Conservation (phyloP, 1,140 invertebrate genomes). For the Drosophila ambigua region DNA sequence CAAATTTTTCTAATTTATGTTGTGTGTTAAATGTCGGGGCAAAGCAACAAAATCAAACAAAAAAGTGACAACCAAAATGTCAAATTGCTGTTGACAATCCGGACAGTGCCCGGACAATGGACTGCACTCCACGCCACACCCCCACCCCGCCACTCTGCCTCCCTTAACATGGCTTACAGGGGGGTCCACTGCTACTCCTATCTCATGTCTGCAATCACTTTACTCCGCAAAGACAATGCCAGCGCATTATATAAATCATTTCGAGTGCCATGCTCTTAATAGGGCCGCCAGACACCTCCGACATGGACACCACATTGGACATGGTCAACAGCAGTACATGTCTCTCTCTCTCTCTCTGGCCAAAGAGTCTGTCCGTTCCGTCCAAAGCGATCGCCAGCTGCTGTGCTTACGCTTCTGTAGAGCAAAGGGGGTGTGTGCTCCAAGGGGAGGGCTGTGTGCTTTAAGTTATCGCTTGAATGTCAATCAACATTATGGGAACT, state of each 20-base stretch:
- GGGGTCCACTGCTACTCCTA: conserved; percentile 31
- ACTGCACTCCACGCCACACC: background rate
- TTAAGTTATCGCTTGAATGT: conserved; percentile 46
- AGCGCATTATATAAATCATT: conserved; percentile 79
- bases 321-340: conserved; percentile 61
- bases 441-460: background rate
- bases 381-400: conserved; percentile 43
- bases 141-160: background rate
- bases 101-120: conserved; percentile 33
- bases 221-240: conserved; percentile 51
- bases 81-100: conserved; percentile 69
- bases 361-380: conserved; percentile 1
- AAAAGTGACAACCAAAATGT: conserved; percentile 76
- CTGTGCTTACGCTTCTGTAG: conserved; percentile 53
- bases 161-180: conserved; percentile 35
- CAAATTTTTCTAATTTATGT: conserved; percentile 73
- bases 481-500: conserved; percentile 41
- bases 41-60: conserved; percentile 25
- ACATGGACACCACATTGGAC: conserved; percentile 60
- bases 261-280: conserved; percentile 73
- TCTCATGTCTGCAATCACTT: conserved; percentile 59
- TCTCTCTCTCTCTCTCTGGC: conserved; percentile 1
- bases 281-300: conserved; percentile 71
- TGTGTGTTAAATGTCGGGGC: conserved; percentile 73
- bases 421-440: too few relatives aligned